phyloP scores from a whole-genome alignment of 2,113 vertebrate genomes.

The Cathartes aura region DNA sequence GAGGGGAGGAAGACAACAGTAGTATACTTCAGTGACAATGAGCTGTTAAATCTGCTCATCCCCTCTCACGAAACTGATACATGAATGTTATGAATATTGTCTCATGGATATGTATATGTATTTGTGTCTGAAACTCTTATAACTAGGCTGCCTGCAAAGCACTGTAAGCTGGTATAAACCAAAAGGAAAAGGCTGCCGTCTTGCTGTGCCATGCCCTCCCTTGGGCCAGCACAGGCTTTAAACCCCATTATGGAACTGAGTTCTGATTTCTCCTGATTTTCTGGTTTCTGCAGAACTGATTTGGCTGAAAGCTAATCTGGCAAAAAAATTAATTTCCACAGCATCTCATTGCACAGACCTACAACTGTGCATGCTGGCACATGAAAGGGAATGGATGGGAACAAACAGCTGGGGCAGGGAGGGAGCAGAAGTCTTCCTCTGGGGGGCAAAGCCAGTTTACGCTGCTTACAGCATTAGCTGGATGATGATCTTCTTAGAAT shows the following conservation, averaged over 20 bases:
- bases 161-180: not conserved
- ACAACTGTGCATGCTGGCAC: constrained; percentile 20
- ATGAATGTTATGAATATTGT: not conserved
- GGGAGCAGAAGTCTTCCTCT: constrained; percentile 27
- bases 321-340: constrained; percentile 49
- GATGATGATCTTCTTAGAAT: not conserved
- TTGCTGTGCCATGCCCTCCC: not conserved
- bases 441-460: not conserved
- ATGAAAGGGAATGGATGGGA: not conserved
- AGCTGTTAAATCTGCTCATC: not conserved
- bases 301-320: constrained; percentile 53
- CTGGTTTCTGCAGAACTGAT: constrained; percentile 35
- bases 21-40: not conserved
- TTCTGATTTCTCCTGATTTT: constrained; percentile 35
- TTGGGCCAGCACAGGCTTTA: not conserved
- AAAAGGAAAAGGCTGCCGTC: not conserved
- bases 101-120: not conserved
- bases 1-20: not conserved
- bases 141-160: not conserved
- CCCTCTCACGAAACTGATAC: not conserved
- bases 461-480: not conserved
- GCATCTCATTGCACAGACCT: constrained; percentile 3
- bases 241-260: not conserved
- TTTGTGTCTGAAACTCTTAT: not conserved
- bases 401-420: constrained; percentile 41